Evolutionary conservation across 2,113 vertebrate species (phyloP), one percentile per base, ranked within the genome.

Genomic region (Oncorhynchus masou): DNA sequence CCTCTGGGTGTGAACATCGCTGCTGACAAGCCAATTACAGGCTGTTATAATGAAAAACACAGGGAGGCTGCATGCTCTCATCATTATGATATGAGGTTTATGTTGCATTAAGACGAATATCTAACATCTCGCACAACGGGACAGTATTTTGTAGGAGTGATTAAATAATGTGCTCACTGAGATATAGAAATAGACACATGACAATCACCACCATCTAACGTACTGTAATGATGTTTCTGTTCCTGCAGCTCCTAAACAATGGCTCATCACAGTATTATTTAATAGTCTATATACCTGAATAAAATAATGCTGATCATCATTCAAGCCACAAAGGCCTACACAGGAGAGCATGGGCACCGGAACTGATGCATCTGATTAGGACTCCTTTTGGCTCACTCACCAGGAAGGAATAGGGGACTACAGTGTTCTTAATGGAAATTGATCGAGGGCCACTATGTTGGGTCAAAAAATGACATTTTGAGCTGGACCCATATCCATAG

Each of bases 401-500:
- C 48, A 69, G 66, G 69, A 75, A 70, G 65, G 78, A 81, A 79
- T 27, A 31, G 34, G 60, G 79, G 20, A 79, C 82, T 80, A 74
- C 57, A 64, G 65, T 49, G 34, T 66, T 70, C 29, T 69, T 79
- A 86, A 87, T 86, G 68, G 78, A 82, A 84, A 84, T 77, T 86
- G 83, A 86, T 81, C 78, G 25, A 76, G 79, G 62, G 67, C 77
- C 75, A 74, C 66, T 24, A 72, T 82, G 78, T 72, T 77, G 39
- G 70, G 67, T 84, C 73, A 82, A 73, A 73, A 87, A 81, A 72
- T 67, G 20, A 16, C 71, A 75, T 86, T 81, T 79, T 60, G 8
- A 70, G 75, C 22, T 29, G 39, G 71, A 76, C 64, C 54, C 4
- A 15, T 2, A 54, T 19, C 12, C 12, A 19, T 25, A 25, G 22